phyloP scores from a whole-genome alignment of 2,888 invertebrate genomes.

The Melieria picta region DNA sequence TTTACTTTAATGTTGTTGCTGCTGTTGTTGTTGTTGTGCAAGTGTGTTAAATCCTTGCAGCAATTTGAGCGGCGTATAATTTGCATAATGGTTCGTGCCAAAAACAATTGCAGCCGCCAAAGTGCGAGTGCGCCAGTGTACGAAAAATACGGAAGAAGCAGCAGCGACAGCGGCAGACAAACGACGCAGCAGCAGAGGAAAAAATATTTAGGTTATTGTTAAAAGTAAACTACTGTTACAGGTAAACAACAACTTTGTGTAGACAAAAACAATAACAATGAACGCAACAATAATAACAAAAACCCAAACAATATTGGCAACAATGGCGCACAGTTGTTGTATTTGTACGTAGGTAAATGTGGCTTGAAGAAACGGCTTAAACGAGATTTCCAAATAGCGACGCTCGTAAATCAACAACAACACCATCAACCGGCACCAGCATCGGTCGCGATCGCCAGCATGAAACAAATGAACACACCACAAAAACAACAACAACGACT shows the following conservation, averaged over 20 bases:
- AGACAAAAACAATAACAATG: constrained; percentile 9
- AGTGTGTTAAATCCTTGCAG: constrained; percentile 12
- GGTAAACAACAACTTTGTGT: constrained; percentile 5
- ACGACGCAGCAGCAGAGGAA: neutral
- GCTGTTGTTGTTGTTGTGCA: neutral
- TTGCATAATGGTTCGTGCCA: constrained; percentile 22
- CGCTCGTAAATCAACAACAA: neutral
- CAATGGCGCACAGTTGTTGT: no score
- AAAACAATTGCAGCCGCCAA: neutral
- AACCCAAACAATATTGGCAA: constrained; percentile 1
- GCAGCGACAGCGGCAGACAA: neutral
- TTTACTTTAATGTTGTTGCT: no score
- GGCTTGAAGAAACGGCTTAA: neutral
- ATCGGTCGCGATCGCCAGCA: no score
- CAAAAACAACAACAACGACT: constrained; percentile 9
- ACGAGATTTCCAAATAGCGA: constrained; percentile 4
- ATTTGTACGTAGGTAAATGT: neutral
- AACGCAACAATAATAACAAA: constrained; percentile 8
- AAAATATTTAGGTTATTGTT: constrained; percentile 19
- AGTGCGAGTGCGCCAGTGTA: no score
- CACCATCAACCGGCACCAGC: neutral
- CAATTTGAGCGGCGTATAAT: neutral
- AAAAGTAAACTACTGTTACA: constrained; percentile 18
- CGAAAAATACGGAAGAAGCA: neutral
- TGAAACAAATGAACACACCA: neutral